Base-by-base conservation (phyloP, 2,888 invertebrate species). In the Phragmatobia fuliginosa region DNA sequence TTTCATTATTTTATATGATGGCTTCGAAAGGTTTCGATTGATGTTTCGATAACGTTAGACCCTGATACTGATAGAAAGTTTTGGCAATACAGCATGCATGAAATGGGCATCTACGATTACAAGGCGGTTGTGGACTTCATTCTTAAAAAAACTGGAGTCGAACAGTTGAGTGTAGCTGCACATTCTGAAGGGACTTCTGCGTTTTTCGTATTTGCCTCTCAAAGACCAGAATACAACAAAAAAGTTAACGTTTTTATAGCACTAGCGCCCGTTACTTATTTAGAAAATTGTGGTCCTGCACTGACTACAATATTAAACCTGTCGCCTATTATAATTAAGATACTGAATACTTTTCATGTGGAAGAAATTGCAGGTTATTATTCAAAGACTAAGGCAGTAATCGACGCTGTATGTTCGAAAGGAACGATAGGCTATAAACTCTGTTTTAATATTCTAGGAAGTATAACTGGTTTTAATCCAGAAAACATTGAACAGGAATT, bases 31-130 rank as follows among this genome's bases (percentile, higher is more conserved):
- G 58, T 6, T 76, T 62, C n/a, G 77, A 78, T 49, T 59, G 76
- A 1, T 78, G 79, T 76, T 52, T 62, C 3, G 68, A 8, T 11
- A 11, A 32, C 16, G 11, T 31, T 73, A 18, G 25, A 79, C 16
- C 76, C 79, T 52, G 67, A 77, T 11, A 68, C 38, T 0, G 66
- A 71, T 45, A 41, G n/a, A 0, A 5, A 14, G 6, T 78, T 71
- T 31, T 78, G 79, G 79, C 33, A 76, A 6, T 79, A 31, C 58
- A 78, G 76, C 21, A 70, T 78, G 67, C 68, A 78, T 0, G 79
- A 73, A 56, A 70, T 62, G 25, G 76, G 68, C n/a, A 49, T 71
- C 32, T 66, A 68, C 18, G 77, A 69, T 59, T 71, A 73, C 36
- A 25, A 58, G 41, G 75, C 77, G 5, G 59, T 72, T 6, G 71